Percentiles rank a stretch among this genome's conserved stretches.
These are phyloP conservation scores for Ciconia nigra DNA, from an alignment of 2,797 vertebrate species.

Conservation along the genomic window DNA sequence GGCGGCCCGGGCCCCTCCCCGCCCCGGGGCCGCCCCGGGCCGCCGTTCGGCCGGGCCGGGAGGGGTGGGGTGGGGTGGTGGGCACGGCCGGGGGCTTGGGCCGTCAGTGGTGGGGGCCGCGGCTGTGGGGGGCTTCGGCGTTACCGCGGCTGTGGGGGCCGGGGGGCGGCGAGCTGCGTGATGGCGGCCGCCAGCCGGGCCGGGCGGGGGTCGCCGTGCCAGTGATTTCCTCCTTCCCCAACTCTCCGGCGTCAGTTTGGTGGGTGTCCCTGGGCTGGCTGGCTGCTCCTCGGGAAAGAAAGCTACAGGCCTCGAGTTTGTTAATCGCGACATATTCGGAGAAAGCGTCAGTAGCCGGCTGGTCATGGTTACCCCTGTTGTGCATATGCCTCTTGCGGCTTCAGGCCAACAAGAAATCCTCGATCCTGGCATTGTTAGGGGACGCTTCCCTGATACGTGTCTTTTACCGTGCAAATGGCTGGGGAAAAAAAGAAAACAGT, in stretches of 20 bases:
- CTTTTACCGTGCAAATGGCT: neutral
- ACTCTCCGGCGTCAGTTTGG: too few species aligned
- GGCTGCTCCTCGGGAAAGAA: neutral
- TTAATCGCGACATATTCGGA: accelerated
- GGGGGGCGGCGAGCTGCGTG: neutral
- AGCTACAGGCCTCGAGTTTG: neutral
- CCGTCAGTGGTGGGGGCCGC: neutral
- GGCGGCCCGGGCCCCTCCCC: neutral
- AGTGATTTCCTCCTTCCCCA: neutral
- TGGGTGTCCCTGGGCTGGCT: neutral
- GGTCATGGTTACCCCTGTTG: accelerated
- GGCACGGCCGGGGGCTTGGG: neutral
- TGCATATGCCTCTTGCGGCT: neutral
- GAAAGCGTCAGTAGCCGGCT: neutral
- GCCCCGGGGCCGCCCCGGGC: neutral
- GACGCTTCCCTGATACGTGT: accelerated
- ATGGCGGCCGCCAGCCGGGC: neutral
- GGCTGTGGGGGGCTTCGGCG: too few species aligned
- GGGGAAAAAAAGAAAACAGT: neutral
- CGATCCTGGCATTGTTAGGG: neutral
- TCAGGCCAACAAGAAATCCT: neutral
- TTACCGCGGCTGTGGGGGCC: too few species aligned
- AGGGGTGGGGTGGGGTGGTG: too few species aligned
- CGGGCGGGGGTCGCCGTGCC: neutral
- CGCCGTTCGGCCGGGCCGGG: neutral